Conservation (phyloP, 2,797 vertebrate genomes). For the Tachyglossus aculeatus region DNA sequence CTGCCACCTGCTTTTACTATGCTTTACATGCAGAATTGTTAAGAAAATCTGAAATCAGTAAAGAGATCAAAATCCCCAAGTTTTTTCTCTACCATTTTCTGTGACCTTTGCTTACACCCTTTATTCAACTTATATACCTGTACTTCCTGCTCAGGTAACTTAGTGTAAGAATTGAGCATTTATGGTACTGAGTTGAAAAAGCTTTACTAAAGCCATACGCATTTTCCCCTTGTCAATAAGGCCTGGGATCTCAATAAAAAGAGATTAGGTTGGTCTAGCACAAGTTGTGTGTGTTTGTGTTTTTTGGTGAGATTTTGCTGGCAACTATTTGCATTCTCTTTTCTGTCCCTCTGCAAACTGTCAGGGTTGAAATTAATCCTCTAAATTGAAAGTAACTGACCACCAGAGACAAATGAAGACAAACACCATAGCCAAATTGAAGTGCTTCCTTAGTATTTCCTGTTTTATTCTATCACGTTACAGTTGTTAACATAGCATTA, state of each 20-base stretch:
- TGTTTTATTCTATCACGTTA: constrained; percentile 9
- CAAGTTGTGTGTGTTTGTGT: constrained; percentile 11
- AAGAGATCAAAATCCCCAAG: constrained; percentile 25
- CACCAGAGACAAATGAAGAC: background rate
- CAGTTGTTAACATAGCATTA: constrained; percentile 44
- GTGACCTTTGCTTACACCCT: constrained; percentile 26
- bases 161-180: constrained; percentile 43
- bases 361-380: background rate
- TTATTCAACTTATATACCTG: constrained; percentile 24
- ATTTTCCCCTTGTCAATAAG: constrained; percentile 33
- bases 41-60: constrained; percentile 40
- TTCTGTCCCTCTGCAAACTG: constrained; percentile 18
- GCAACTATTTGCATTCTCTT: constrained; percentile 14
- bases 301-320: constrained; percentile 11
- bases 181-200: constrained; percentile 48
- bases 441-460: constrained; percentile 29
- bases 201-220: constrained; percentile 60
- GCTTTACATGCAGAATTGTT: constrained; percentile 8
- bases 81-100: background rate
- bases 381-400: background rate
- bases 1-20: constrained; percentile 1
- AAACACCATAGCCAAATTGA: constrained; percentile 4
- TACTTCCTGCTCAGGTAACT: constrained; percentile 55
- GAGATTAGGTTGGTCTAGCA: constrained; percentile 44
- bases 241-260: constrained; percentile 37